These are phyloP conservation scores for Pegea sp. DNA, from an alignment of 23 tunicate species.

Conservation along the genomic window DNA sequence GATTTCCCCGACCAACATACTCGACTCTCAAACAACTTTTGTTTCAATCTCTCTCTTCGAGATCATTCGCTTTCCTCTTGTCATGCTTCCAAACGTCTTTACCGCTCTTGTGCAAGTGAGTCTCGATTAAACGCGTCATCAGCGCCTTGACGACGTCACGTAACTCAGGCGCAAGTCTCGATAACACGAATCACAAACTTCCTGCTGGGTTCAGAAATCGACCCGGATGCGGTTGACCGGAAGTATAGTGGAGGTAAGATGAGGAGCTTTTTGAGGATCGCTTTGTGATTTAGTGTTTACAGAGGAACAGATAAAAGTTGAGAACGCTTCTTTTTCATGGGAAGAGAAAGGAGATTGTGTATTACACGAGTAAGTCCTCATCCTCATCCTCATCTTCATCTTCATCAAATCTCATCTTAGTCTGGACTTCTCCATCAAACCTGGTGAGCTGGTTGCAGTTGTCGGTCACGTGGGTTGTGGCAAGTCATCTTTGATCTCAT, in stretches of 20 bases:
- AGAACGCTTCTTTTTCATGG: conserved; percentile 46
- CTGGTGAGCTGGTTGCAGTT: conserved; percentile 72
- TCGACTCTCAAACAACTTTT: conserved; percentile 51
- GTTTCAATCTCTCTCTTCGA: conserved; percentile 68
- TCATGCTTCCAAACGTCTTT: conserved; percentile 48
- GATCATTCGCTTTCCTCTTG: conserved; percentile 58
- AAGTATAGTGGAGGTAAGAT: conserved; percentile 14
- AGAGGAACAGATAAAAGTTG: conserved; percentile 16
- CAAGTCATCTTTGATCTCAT: conserved; percentile 66
- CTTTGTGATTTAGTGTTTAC: too few relatives aligned
- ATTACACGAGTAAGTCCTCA: conserved; percentile 26
- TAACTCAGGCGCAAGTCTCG: conserved; percentile 55
- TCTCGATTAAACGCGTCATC: conserved; percentile 39
- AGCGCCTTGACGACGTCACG: conserved; percentile 10
- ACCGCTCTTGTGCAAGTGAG: conserved; percentile 39
- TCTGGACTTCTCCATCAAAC: conserved; percentile 15
- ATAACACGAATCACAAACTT: conserved; percentile 39
- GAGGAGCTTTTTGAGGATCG: too few relatives aligned
- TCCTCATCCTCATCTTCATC: not conserved
- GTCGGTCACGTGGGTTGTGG: conserved; percentile 87
- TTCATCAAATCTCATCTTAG: not conserved
- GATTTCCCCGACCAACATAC: conserved; percentile 19
- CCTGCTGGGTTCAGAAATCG: conserved; percentile 32
- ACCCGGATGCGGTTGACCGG: conserved; percentile 26
- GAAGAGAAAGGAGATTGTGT: conserved; percentile 19